Percentiles rank a stretch among this genome's conserved stretches.
phyloP scores from a whole-genome alignment of 2,888 invertebrate species.

The Hipparchia sbordonii region DNA sequence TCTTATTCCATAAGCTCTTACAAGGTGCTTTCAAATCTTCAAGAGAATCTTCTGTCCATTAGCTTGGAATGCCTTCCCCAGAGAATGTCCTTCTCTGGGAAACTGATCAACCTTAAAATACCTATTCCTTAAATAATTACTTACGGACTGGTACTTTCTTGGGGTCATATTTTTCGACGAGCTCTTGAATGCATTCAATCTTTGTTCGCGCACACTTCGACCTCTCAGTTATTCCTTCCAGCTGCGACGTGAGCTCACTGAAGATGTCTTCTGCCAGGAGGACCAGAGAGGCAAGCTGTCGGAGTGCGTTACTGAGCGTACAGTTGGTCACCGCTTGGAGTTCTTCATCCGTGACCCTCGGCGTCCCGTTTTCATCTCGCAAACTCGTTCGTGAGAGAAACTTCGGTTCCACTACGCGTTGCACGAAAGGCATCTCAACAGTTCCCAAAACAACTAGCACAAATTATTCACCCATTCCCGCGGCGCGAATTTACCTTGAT shows the following conservation, averaged over 20 bases:
- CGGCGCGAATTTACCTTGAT: constrained; percentile 75
- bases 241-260: constrained; percentile 89
- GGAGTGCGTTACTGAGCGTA: constrained; percentile 91
- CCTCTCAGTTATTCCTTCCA: constrained; percentile 88
- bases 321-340: constrained; percentile 94
- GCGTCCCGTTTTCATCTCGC: constrained; percentile 83
- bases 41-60: no score
- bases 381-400: constrained; percentile 88
- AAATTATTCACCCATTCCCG: constrained; percentile 75
- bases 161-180: constrained; percentile 90
- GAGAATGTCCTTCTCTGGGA: no score
- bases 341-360: constrained; percentile 87
- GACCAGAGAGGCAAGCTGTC: constrained; percentile 93
- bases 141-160: constrained; percentile 97
- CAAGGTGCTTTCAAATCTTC: no score
- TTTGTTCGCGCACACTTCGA: constrained; percentile 87
- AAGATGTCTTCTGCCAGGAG: constrained; percentile 93
- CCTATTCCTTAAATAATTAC: constrained; percentile 67
- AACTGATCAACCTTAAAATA: no score
- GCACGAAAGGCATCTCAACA: constrained; percentile 92
- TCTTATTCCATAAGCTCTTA: no score
- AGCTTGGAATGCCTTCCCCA: no score
- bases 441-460: constrained; percentile 57
- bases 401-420: constrained; percentile 92
- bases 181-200: constrained; percentile 87